phyloP scores from a whole-genome alignment of 2,888 invertebrate genomes.

The Drepana falcataria region DNA sequence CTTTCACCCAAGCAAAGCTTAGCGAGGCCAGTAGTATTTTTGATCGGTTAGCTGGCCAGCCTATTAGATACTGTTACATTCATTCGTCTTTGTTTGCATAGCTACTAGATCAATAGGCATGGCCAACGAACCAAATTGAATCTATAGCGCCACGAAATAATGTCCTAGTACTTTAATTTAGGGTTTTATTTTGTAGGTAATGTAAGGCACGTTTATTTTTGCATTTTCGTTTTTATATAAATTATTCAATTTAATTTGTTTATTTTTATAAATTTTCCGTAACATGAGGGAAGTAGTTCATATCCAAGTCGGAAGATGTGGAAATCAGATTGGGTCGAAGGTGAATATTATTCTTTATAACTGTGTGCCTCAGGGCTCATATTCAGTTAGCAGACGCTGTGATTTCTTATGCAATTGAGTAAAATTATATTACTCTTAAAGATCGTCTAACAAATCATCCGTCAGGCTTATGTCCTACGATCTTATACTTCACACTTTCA shows the following conservation, averaged over 20 bases:
- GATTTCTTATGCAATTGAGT: too few relatives aligned
- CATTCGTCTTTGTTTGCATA: too few relatives aligned
- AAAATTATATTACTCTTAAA: too few relatives aligned
- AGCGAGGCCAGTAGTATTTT: too few relatives aligned
- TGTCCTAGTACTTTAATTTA: conserved; percentile 26
- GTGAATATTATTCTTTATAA: conserved; percentile 65
- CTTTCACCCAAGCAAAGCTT: too few relatives aligned
- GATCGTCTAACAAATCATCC: too few relatives aligned
- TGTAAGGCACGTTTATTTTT: conserved; percentile 39
- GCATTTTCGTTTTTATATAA: conserved; percentile 23
- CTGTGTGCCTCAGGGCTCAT: conserved; percentile 20
- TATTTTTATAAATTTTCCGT: conserved; percentile 43
- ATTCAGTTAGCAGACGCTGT: too few relatives aligned
- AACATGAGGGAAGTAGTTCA: conserved; percentile 90
- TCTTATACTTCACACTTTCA: too few relatives aligned
- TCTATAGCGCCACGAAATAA: conserved; percentile 34
- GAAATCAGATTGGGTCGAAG: conserved; percentile 87
- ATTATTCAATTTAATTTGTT: conserved; percentile 29
- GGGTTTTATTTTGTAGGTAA: conserved; percentile 18
- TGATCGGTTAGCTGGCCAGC: too few relatives aligned
- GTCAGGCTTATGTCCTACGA: too few relatives aligned
- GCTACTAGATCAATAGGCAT: neutral
- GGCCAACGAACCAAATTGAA: conserved; percentile 7
- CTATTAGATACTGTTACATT: too few relatives aligned
- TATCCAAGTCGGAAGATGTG: conserved; percentile 80